These are phyloP conservation scores for Todiramphus chloris DNA, from an alignment of 2,113 vertebrate species.

Conservation along the genomic window DNA sequence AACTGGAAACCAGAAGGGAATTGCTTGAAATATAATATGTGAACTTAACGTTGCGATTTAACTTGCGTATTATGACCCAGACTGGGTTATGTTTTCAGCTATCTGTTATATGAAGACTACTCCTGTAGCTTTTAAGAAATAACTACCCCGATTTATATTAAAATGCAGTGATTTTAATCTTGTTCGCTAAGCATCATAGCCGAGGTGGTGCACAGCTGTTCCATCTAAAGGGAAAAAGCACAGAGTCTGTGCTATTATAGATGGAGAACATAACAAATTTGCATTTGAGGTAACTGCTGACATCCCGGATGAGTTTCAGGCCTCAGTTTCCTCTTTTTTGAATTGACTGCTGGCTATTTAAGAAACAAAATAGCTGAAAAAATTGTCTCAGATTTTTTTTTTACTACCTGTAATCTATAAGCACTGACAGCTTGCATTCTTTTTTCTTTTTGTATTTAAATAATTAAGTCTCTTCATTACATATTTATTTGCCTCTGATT, in stretches of 20 bases:
- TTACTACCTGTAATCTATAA: neutral
- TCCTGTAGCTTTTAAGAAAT: neutral
- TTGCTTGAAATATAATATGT: neutral
- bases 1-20: neutral
- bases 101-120: fast-evolving
- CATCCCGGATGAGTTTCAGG: neutral
- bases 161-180: neutral
- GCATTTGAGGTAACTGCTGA: neutral
- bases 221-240: neutral
- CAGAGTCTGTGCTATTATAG: neutral
- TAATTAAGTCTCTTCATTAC: neutral
- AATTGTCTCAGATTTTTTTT: neutral
- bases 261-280: neutral
- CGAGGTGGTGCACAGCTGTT: neutral
- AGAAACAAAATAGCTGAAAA: neutral
- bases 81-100: neutral
- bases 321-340: neutral
- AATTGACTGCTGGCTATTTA: neutral
- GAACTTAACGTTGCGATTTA: neutral
- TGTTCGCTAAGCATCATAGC: neutral
- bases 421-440: neutral
- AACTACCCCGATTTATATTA: fast-evolving
- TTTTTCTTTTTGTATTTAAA: neutral
- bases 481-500: neutral
- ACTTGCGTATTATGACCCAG: fast-evolving